Evolutionary conservation across 2,113 vertebrate genomes (phyloP), one percentile per base, ranked within the genome.

Genomic region (Macheiramphus alcinus): DNA sequence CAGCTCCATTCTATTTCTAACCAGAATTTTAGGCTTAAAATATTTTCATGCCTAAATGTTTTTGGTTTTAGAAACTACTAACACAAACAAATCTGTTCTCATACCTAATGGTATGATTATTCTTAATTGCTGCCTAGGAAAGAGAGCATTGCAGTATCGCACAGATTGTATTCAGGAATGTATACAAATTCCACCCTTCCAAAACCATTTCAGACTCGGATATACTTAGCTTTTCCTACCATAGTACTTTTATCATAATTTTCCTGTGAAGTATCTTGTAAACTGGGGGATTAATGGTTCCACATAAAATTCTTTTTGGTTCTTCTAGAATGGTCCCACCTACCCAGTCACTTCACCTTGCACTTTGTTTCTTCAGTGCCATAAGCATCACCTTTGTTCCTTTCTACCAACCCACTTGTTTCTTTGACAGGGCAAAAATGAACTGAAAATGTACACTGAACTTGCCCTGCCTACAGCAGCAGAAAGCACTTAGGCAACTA

Each of bases 401-500:
- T 56, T 86, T 55, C 68, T 74, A 63, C 21, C 34, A 58, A 66
- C 14, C 10, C 38, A 17, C 25, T 50, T 47, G 17, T 78, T 81
- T 36, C 59, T 80, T 70, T 65, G 65, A 66, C 20, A 63, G 50
- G 55, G 47, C 43, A 79, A 68, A 93, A 80, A 71, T 6, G n/a
- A 71, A 91, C 14, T 1, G 0, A 68, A 78, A 86, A 22, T 0
- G 2, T 17, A 32, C 38, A 59, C 13, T 0, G 26, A 13, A 55
- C n/a, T 88, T 43, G 32, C 38, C 82, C 76, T 68, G 61, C 47
- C 34, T n/a, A 36, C 31, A 52, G 18, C 50, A 80, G 75, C 47
- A 63, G 48, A 62, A 65, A 89, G 31, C 52, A 63, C 48, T 52
- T 26, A 3, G 23, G 82, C 72, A 95, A 8, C 61, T 31, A 10